Evolutionary conservation across 2,888 invertebrate species (phyloP), one percentile per base, ranked within the genome.

Genomic region (Lepidochrysops patricia): DNA sequence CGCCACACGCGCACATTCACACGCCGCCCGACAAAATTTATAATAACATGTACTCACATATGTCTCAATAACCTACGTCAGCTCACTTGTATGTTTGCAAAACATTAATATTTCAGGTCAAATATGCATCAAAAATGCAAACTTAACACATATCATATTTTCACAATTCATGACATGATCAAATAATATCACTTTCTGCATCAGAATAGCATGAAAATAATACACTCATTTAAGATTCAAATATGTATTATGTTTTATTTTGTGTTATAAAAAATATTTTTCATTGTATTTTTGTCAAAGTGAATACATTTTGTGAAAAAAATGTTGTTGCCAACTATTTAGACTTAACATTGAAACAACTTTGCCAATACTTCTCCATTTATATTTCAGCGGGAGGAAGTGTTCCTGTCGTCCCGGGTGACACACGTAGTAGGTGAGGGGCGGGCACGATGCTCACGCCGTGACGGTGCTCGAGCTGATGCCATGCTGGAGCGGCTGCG

Each of bases 401-500:
- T 91, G 64, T 92, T 92, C 79, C 84, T 93, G 66, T 89, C 91
- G 37, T 81, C 89, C 58, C 91, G 90, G 57, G 92, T 93, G 67
- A 90, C 90, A 49, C 90, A 92, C 67, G 91, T 91, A 27, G 68
- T 70, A 67, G 74, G 68, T 15, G 60, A 57, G 23, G 26, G 63
- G 50, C 61, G 61, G 57, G 92, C 92, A 79, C 93, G 71, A 72
- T 72, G 71, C 63, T 66, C 63, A 66, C 66, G 66, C 62, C 69
- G 74, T 69, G 70, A 71, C 61, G 69, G 70, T 88, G 90, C 91
- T 73, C 93, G 95, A 80, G 93, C 93, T 80, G 94, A 94, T 93
- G 94, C 94, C 85, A 95, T 95, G 93, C 92, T 95, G 80, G 93
- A 94, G 90, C 92, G 93, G 81, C 94, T 92, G 82, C 89, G 89